A percentile compares a stretch with the other conserved stretches of the same genome.
Conservation (phyloP, 2,797 vertebrate species). For the Yasuhikotakia modesta region DNA sequence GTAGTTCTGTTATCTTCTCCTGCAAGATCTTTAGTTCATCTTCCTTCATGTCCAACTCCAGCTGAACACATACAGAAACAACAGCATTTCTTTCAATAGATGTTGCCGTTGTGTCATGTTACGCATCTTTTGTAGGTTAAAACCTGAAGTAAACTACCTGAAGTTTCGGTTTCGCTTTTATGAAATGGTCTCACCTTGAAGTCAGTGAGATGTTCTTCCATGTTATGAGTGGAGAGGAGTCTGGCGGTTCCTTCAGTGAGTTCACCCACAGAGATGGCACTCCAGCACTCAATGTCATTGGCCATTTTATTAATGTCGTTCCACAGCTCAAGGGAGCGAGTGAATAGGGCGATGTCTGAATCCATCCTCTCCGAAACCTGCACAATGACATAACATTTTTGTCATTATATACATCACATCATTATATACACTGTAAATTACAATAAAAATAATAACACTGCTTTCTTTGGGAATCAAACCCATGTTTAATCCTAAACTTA, state of each 20-base stretch:
- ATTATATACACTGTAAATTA: not conserved
- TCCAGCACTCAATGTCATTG: constrained; percentile 88
- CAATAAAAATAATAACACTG: not conserved
- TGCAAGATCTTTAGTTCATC: constrained; percentile 81
- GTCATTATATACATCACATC: too few species aligned
- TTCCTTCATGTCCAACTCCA: constrained; percentile 84
- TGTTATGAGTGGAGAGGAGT: constrained; percentile 77
- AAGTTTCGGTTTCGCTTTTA: not conserved
- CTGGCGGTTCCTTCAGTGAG: constrained; percentile 79
- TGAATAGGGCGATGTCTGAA: constrained; percentile 81
- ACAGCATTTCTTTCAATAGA: constrained; percentile 7
- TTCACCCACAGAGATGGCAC: constrained; percentile 76
- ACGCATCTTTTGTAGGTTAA: not conserved
- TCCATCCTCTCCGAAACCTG: constrained; percentile 89
- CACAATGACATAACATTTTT: not conserved
- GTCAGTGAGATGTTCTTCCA: constrained; percentile 78
- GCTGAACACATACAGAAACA: constrained; percentile 72
- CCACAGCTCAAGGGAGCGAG: constrained; percentile 82
- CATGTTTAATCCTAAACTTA: not conserved
- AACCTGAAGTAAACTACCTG: not conserved
- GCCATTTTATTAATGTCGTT: constrained; percentile 83
- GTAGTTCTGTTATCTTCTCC: constrained; percentile 85
- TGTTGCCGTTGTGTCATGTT: not conserved
- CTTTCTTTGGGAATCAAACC: not conserved
- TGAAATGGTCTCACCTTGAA: constrained; percentile 83